Conservation (phyloP, 2,797 vertebrate genomes). For the Tinamus major region DNA sequence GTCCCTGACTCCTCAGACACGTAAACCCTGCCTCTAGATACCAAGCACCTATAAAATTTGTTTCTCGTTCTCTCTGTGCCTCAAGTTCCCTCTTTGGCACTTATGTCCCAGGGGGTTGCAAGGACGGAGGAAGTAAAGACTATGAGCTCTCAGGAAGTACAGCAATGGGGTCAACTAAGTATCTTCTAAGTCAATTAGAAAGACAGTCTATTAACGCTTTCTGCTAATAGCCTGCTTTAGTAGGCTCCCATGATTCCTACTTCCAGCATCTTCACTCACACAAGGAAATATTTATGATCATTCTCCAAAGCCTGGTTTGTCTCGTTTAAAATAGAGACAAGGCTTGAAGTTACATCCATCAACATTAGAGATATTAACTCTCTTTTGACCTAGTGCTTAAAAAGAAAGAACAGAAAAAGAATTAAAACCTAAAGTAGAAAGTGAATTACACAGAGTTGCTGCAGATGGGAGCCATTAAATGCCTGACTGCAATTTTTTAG, state of each 20-base stretch:
- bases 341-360: not conserved
- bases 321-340: not conserved
- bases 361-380: not conserved
- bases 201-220: not conserved
- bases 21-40: not conserved
- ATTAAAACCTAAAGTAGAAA: slow-evolving; percentile 15
- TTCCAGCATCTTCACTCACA: not conserved
- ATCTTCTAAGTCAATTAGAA: slow-evolving; percentile 11
- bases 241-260: not conserved
- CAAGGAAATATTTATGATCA: not conserved
- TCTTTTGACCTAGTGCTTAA: not conserved
- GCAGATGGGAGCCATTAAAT: slow-evolving; percentile 6
- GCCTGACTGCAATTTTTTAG: not conserved
- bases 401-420: not conserved
- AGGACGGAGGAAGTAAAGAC: not conserved
- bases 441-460: not conserved
- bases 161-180: not conserved
- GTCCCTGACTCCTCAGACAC: not conserved
- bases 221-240: not conserved
- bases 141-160: not conserved
- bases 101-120: not conserved
- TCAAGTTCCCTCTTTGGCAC: not conserved
- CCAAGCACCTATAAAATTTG: not conserved
- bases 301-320: not conserved
- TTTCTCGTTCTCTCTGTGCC: not conserved